Evolutionary conservation across 2,113 vertebrate species (phyloP).

Genomic region (Clarias batrachus): DNA sequence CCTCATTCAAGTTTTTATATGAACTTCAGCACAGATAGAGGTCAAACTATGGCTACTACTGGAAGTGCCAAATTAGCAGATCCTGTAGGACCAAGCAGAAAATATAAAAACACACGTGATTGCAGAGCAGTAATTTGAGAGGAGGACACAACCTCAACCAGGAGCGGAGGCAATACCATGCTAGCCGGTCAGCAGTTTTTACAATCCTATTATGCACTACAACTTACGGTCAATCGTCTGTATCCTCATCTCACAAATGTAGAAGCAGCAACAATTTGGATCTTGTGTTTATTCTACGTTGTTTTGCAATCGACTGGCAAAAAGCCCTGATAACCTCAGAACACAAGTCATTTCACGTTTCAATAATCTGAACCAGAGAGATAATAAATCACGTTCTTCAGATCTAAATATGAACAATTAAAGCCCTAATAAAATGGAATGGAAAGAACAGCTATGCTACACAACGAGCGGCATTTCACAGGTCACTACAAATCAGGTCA

Average conservation of each 20-base stretch:
- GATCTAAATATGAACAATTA: neutral
- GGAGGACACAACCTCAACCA: neutral
- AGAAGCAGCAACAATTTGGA: neutral
- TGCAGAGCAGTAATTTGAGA: neutral
- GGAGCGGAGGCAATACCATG: neutral
- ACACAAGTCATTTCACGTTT: neutral
- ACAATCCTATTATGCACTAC: neutral
- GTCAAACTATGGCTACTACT: constrained; percentile 24
- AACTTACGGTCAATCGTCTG: neutral
- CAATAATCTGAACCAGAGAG: neutral
- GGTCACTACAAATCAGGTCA: neutral
- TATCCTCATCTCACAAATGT: neutral
- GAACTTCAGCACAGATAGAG: constrained; percentile 13
- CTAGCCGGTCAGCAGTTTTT: neutral
- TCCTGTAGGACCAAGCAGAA: neutral
- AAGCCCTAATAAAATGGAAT: neutral
- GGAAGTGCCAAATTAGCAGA: constrained; percentile 28
- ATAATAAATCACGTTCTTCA: neutral
- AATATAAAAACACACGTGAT: constrained; percentile 33
- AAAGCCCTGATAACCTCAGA: neutral
- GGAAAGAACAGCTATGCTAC: too few relatives aligned
- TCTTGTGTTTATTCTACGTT: neutral
- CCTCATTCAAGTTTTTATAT: constrained; percentile 1
- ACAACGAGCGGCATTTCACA: neutral
- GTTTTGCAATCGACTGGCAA: neutral